These are phyloP conservation scores for Orchesella cincta DNA, from an alignment of 1,140 invertebrate species.

Conservation along the genomic window DNA sequence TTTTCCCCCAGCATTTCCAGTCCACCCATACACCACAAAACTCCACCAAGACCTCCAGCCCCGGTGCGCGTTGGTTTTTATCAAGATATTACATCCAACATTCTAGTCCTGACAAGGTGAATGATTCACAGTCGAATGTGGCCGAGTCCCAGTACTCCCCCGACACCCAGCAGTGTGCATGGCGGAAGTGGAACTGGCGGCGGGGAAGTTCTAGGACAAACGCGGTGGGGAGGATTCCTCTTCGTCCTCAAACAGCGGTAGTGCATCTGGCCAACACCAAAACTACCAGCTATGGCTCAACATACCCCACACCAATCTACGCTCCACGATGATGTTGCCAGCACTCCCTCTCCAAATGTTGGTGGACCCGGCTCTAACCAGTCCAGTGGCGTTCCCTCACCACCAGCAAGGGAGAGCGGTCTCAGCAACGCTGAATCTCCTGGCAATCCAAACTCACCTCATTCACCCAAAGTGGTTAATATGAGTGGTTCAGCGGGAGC, in stretches of 20 bases:
- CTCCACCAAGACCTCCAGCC: slow-evolving; percentile 37
- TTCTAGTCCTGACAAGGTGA: slow-evolving; percentile 50
- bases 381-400: slow-evolving; percentile 18
- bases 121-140: slow-evolving; percentile 34
- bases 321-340: slow-evolving; percentile 36
- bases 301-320: slow-evolving; percentile 31
- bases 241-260: not conserved
- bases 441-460: slow-evolving; percentile 37
- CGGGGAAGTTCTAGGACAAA: too few relatives aligned
- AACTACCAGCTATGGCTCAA: not conserved
- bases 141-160: slow-evolving; percentile 43
- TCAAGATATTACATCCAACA: slow-evolving; percentile 49
- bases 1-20: slow-evolving; percentile 45
- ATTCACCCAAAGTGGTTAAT: slow-evolving; percentile 31
- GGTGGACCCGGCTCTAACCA: slow-evolving; percentile 33
- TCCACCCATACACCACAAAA: slow-evolving; percentile 42
- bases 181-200: slow-evolving; percentile 19
- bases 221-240: not conserved
- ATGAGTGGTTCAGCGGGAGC: not conserved
- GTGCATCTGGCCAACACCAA: slow-evolving; percentile 17
- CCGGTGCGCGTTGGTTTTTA: slow-evolving; percentile 50
- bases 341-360: slow-evolving; percentile 37
- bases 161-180: slow-evolving; percentile 33
- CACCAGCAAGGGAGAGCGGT: slow-evolving; percentile 20
- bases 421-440: slow-evolving; percentile 31